Percentiles rank a stretch among this genome's conserved stretches.
Evolutionary conservation across 2,113 vertebrate species (phyloP).

Genomic region (Redunca redunca): DNA sequence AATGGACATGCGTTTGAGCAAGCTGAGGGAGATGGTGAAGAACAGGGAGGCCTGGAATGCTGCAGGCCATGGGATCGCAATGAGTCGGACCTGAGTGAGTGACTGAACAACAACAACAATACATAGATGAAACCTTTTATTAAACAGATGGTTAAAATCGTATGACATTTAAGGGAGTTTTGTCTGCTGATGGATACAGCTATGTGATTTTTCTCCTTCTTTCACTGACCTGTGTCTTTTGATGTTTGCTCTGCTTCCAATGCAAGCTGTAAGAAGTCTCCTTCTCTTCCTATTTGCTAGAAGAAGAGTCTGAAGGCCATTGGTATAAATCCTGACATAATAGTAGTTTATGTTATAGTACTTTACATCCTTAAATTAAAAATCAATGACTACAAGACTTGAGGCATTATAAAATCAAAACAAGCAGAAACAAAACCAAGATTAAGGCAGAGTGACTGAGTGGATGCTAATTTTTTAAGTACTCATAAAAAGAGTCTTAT

Average conservation of each 20-base stretch:
- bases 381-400: neutral
- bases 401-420: neutral
- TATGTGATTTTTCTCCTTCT: neutral
- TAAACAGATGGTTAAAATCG: neutral
- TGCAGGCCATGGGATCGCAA: rapidly evolving
- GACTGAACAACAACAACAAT: neutral
- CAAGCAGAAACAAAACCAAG: neutral
- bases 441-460: neutral
- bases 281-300: neutral
- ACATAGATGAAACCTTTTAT: neutral
- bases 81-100: neutral
- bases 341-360: neutral
- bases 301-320: no score
- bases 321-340: neutral
- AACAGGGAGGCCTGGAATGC: rapidly evolving
- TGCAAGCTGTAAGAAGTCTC: no score
- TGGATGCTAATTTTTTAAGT: neutral
- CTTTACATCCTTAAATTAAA: neutral
- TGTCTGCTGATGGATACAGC: neutral
- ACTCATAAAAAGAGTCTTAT: neutral
- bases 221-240: neutral
- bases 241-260: neutral
- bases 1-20: neutral
- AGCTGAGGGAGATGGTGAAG: neutral
- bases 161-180: neutral